Conservation (phyloP, 1,140 invertebrate genomes). For the Uloborus diversus region DNA sequence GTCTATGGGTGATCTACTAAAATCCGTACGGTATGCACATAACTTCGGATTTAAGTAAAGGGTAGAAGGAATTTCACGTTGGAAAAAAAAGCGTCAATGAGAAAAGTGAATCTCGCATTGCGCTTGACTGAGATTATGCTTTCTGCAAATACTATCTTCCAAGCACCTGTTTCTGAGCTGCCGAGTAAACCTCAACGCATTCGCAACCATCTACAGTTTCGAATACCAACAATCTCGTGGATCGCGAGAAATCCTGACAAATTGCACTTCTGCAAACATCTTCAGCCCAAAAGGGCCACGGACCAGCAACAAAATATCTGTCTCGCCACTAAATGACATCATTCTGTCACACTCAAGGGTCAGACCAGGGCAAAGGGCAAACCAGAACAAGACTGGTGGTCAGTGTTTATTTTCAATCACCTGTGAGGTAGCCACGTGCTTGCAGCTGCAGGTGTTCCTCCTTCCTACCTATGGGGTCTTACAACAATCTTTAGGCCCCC, state of each 20-base stretch:
- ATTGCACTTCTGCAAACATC: constrained; percentile 41
- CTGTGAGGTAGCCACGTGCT: constrained; percentile 17
- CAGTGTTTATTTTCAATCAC: constrained; percentile 47
- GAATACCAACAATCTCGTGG: constrained; percentile 15
- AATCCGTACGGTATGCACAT: too few species aligned
- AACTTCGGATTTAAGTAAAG: too few species aligned
- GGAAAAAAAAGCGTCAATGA: background rate
- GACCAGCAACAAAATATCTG: constrained; percentile 16
- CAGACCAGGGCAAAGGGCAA: background rate
- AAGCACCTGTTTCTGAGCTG: constrained; percentile 37
- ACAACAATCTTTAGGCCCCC: constrained; percentile 4
- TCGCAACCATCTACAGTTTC: too few species aligned
- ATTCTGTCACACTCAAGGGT: constrained; percentile 2
- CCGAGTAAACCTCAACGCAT: constrained; percentile 13
- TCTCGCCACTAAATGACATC: constrained; percentile 17
- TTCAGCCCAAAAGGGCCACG: background rate
- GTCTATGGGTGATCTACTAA: too few species aligned
- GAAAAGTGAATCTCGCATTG: background rate
- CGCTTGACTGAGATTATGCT: background rate
- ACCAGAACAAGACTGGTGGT: constrained; percentile 50
- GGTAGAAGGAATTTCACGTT: background rate
- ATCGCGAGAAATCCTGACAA: constrained; percentile 48
- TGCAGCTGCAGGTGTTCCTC: constrained; percentile 42
- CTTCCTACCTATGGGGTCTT: background rate
- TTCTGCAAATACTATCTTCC: constrained; percentile 26